These are phyloP conservation scores for Kryptopterus vitreolus DNA, from an alignment of 2,797 vertebrate species.

Conservation along the genomic window DNA sequence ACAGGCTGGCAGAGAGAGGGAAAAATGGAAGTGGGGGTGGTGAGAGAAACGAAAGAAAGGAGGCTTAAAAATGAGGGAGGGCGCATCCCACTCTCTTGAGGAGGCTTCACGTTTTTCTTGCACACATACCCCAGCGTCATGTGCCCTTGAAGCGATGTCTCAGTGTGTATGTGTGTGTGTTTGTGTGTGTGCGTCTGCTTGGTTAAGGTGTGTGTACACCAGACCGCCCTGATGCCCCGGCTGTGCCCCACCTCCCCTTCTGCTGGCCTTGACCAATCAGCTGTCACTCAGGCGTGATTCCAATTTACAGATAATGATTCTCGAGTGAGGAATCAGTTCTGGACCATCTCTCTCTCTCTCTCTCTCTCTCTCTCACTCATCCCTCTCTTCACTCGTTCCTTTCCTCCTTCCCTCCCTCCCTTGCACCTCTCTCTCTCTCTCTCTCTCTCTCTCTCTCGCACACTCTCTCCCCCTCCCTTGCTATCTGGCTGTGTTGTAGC, in stretches of 20 bases:
- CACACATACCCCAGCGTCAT: conserved; percentile 67
- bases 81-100: conserved; percentile 49
- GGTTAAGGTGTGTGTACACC: conserved; percentile 66
- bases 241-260: conserved; percentile 58
- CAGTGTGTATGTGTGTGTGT: conserved; percentile 36
- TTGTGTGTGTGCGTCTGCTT: conserved; percentile 49
- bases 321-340: conserved; percentile 81
- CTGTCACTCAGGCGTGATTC: conserved; percentile 83
- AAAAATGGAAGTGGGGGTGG: conserved; percentile 40
- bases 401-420: neutral
- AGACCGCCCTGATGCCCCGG: conserved; percentile 80
- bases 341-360: conserved; percentile 45
- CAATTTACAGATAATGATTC: conserved; percentile 77
- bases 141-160: conserved; percentile 63
- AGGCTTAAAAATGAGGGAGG: conserved; percentile 36
- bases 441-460: conserved; percentile 38
- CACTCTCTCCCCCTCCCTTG: conserved; percentile 53
- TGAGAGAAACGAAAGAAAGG: conserved; percentile 31
- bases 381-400: conserved; percentile 13
- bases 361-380: conserved; percentile 51
- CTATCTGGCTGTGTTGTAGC: conserved; percentile 71
- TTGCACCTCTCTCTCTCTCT: conserved; percentile 33
- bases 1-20: conserved; percentile 16
- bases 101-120: conserved; percentile 62
- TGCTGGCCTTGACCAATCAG: conserved; percentile 81